These are phyloP conservation scores for Morpho deidamia DNA, from an alignment of 2,888 invertebrate species.

Conservation along the genomic window DNA sequence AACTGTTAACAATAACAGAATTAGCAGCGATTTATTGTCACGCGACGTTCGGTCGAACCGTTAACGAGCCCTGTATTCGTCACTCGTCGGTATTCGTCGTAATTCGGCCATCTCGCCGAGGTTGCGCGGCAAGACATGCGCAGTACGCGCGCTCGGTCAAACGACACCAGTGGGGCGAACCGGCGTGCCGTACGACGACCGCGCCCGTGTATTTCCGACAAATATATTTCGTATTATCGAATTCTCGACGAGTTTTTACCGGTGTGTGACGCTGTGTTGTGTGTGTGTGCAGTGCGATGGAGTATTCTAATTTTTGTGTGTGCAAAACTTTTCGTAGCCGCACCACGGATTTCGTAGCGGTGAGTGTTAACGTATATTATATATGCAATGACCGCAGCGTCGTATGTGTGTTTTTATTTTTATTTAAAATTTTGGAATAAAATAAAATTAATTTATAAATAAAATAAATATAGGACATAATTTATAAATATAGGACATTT, in stretches of 20 bases:
- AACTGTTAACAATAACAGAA: slow-evolving; percentile 58
- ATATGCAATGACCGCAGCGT: neutral
- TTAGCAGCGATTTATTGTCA: slow-evolving; percentile 66
- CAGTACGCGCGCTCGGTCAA: slow-evolving; percentile 50
- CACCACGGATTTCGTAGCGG: slow-evolving; percentile 41
- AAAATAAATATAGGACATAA: too few relatives aligned
- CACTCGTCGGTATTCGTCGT: slow-evolving; percentile 39
- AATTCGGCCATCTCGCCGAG: slow-evolving; percentile 29
- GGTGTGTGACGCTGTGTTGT: slow-evolving; percentile 23
- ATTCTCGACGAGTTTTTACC: slow-evolving; percentile 13
- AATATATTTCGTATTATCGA: slow-evolving; percentile 24
- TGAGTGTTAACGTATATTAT: slow-evolving; percentile 32
- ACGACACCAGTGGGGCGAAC: slow-evolving; percentile 56
- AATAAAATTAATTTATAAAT: too few relatives aligned
- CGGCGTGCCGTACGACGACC: slow-evolving; percentile 52
- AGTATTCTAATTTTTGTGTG: slow-evolving; percentile 42
- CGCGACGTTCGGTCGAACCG: slow-evolving; percentile 50
- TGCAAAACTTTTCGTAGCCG: slow-evolving; percentile 19
- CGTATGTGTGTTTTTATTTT: too few relatives aligned
- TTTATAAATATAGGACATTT: too few relatives aligned
- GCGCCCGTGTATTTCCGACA: slow-evolving; percentile 43
- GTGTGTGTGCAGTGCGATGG: slow-evolving; percentile 37
- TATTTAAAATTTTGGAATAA: too few relatives aligned
- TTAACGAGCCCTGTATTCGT: slow-evolving; percentile 62
- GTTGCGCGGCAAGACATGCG: slow-evolving; percentile 69